Base-by-base conservation (phyloP, 2,797 vertebrate species). In the Melanotaenia pygmaea region DNA sequence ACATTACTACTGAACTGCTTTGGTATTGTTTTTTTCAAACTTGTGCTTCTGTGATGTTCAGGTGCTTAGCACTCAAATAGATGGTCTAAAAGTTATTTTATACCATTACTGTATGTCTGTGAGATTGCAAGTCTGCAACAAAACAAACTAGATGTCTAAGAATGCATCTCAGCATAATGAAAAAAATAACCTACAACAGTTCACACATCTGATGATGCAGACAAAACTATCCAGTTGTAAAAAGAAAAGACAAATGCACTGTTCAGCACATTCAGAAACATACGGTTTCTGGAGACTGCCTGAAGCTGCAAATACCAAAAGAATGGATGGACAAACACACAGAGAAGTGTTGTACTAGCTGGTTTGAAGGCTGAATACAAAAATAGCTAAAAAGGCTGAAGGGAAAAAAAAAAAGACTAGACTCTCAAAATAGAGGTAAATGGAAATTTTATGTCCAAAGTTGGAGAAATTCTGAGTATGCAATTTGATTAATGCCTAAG, bases 191-290 rank as follows among this genome's bases (percentile, higher is more conserved):
- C 30, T 30, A 59, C 10, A 70, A 58, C 30, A 58, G 72, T 67
- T 79, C 68, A 76, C 79, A 68, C 64, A 61, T 80, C 68, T 72
- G 70, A 77, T 73, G 70, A 86, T 1, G 14, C 60, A 45, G 32
- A 72, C 24, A 74, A 64, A 68, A 72, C 40, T 28, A 70, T n/a
- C 45, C 37, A 47, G 54, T 53, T 64, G 76, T 60, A 67, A 79
- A 74, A 57, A 63, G 24, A 51, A 70, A 79, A 79, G 64, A 75
- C 58, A 66, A 57, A 28, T 34, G 28, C 56, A 69, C 67, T 81
- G 72, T 69, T 82, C 66, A 80, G 78, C 67, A 65, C 72, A 70
- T 68, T 66, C 12, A 72, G 35, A 63, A 64, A 74, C 78, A 63
- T 66, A 57, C 34, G 68, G 65, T 64, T 76, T 81, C 53, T 60